A percentile compares a stretch with the other conserved stretches of the same genome.
Evolutionary conservation across 2,113 vertebrate genomes (phyloP).

Genomic region (Lophochroa leadbeateri): DNA sequence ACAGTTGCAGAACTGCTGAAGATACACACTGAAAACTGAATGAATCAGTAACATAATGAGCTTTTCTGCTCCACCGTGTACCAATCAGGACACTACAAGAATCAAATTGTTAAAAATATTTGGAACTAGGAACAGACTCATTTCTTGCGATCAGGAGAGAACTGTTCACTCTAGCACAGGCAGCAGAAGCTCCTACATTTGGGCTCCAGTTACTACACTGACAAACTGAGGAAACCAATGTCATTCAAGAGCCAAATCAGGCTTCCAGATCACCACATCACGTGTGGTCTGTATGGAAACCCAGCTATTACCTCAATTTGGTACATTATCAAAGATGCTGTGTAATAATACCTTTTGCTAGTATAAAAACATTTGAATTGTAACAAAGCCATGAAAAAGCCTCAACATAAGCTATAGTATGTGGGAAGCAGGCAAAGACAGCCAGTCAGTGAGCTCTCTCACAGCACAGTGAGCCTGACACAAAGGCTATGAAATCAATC

Average conservation of each 20-base stretch:
- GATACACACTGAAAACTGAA: background rate
- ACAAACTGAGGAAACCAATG: background rate
- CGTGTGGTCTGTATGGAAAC: background rate
- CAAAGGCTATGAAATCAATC: background rate
- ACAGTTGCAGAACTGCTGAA: background rate
- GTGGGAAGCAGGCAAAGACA: background rate
- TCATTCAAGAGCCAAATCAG: background rate
- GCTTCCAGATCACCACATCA: background rate
- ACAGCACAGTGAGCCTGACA: background rate
- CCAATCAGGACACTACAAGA: background rate
- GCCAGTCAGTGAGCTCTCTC: background rate
- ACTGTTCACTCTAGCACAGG: rapidly evolving
- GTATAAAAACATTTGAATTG: background rate
- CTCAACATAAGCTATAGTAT: background rate
- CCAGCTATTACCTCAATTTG: background rate
- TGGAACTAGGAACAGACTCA: background rate
- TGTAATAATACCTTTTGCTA: background rate
- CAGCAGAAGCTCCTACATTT: background rate
- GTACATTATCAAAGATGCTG: background rate
- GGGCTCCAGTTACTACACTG: background rate
- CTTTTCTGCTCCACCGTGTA: background rate
- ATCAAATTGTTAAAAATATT: background rate
- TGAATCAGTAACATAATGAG: background rate
- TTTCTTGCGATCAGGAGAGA: background rate
- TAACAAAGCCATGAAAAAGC: background rate